phyloP scores from a whole-genome alignment of 2,797 vertebrate species.

The Numenius phaeopus region DNA sequence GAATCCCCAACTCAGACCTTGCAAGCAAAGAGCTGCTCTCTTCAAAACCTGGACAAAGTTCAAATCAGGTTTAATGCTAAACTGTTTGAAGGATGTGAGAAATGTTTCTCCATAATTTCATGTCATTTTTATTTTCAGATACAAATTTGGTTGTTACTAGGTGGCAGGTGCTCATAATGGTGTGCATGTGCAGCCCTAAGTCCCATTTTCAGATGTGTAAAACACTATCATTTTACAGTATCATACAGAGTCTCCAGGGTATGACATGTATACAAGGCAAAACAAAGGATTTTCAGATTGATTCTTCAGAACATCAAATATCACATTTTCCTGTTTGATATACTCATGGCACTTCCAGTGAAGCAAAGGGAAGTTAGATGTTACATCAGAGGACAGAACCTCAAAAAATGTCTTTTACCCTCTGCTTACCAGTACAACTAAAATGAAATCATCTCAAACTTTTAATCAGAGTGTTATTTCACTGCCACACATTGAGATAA shows the following conservation, averaged over 20 bases:
- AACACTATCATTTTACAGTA: background rate
- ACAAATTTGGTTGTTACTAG: background rate
- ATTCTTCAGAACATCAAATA: background rate
- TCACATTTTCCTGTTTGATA: background rate
- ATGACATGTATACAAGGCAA: background rate
- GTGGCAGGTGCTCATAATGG: background rate
- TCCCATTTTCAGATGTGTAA: background rate
- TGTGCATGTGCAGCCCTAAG: background rate
- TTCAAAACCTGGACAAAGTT: background rate
- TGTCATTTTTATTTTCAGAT: background rate
- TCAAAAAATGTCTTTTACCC: background rate
- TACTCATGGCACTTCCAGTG: background rate
- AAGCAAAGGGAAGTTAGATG: background rate
- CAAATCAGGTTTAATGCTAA: background rate
- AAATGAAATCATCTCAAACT: background rate
- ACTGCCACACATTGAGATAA: background rate
- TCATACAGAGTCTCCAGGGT: background rate
- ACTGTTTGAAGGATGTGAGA: background rate
- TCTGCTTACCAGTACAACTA: background rate
- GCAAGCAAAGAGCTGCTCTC: background rate
- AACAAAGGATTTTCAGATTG: background rate
- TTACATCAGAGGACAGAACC: background rate
- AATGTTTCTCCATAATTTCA: background rate
- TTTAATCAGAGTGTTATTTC: background rate
- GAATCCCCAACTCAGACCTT: background rate